phyloP scores from a whole-genome alignment of 2,888 invertebrate genomes.

The Heteropelma amictum region DNA sequence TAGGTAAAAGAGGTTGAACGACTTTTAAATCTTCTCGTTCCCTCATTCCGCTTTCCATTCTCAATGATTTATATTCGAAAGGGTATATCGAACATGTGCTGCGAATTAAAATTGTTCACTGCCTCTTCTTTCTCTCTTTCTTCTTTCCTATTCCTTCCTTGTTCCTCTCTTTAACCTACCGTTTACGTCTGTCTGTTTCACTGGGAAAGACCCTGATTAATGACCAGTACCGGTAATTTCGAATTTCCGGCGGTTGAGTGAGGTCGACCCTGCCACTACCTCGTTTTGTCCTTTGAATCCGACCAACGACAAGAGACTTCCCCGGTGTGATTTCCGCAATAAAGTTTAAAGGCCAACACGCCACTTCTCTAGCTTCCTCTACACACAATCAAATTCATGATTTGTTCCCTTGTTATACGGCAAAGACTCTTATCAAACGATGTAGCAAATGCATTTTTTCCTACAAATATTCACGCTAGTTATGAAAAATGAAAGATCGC shows the following conservation, averaged over 20 bases:
- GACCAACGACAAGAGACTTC: slow-evolving; percentile 27
- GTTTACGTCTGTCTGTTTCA: slow-evolving; percentile 4
- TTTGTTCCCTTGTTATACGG: slow-evolving; percentile 2
- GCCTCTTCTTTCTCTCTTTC: slow-evolving; percentile 8
- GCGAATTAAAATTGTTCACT: slow-evolving; percentile 65
- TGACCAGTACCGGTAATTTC: slow-evolving; percentile 50
- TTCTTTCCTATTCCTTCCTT: too few relatives aligned
- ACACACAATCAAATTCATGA: not conserved
- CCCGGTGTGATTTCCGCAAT: slow-evolving; percentile 43
- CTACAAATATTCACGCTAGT: too few relatives aligned
- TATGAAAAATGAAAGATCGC: too few relatives aligned
- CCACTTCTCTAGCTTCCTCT: slow-evolving; percentile 1
- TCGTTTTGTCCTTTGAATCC: slow-evolving; percentile 41
- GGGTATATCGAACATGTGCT: slow-evolving; percentile 68
- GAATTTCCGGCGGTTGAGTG: slow-evolving; percentile 48
- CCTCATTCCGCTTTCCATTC: slow-evolving; percentile 10
- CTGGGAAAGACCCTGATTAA: slow-evolving; percentile 38
- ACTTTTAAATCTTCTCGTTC: slow-evolving; percentile 48
- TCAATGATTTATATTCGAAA: slow-evolving; percentile 68
- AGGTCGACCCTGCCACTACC: slow-evolving; percentile 26
- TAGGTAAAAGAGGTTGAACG: not conserved
- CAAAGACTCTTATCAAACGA: too few relatives aligned
- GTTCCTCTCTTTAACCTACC: not conserved
- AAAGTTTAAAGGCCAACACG: slow-evolving; percentile 38
- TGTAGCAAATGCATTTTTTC: too few relatives aligned